These are phyloP conservation scores for Myotis brandtii DNA, from an alignment of 2,113 vertebrate genomes.

Conservation along the genomic window DNA sequence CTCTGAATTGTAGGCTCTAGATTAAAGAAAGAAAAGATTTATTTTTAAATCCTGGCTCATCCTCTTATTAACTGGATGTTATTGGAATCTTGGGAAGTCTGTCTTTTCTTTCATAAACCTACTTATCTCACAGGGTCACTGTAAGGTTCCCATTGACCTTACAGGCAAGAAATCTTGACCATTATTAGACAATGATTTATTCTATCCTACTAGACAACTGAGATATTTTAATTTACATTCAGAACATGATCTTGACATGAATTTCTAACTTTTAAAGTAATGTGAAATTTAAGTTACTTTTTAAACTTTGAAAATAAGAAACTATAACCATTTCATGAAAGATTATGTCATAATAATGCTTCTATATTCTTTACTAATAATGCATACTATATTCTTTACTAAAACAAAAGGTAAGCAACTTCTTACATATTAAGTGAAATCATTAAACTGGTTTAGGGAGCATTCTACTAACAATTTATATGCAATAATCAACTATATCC, in stretches of 20 bases:
- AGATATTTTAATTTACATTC: not conserved
- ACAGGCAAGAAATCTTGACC: not conserved
- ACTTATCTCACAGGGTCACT: not conserved
- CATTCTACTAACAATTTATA: not conserved
- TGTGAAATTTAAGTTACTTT: not conserved
- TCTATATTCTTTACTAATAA: not conserved
- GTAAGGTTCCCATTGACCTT: not conserved
- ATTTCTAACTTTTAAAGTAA: not conserved
- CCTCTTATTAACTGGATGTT: not conserved
- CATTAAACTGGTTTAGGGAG: not conserved
- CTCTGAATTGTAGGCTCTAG: not conserved
- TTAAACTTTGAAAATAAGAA: conserved; percentile 32
- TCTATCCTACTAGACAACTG: not conserved
- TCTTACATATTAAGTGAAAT: not conserved
- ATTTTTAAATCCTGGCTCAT: not conserved
- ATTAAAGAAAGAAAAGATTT: not conserved
- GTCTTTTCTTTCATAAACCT: not conserved
- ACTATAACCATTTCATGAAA: not conserved
- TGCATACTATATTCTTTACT: not conserved
- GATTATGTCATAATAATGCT: not conserved
- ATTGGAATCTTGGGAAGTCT: not conserved
- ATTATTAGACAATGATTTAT: not conserved
- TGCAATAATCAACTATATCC: not conserved
- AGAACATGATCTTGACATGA: not conserved
- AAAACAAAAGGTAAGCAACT: not conserved